Base-by-base conservation (phyloP, 1,140 invertebrate species). In the Penaeus chinensis region DNA sequence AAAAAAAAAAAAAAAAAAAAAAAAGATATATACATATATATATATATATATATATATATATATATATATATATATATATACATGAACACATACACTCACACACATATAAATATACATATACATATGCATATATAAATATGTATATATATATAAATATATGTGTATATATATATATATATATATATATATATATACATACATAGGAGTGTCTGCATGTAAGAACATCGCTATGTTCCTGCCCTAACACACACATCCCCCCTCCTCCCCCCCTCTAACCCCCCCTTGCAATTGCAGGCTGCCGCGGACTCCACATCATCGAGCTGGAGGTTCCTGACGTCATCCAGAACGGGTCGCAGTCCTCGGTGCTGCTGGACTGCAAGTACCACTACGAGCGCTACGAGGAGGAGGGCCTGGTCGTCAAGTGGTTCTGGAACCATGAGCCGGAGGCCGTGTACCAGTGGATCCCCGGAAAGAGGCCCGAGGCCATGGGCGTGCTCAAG, bases 361-460 rank as follows among this genome's bases (percentile, higher is more conserved):
- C 86, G 18, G 91, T 91, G 19, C 63, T 91, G 20, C 89, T 92
- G 10, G 91, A 92, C 88, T 92, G 91, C 74, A 89, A 86, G 32
- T 92, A 91, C 88, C 79, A 85, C 18, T 89, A 89, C 71, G 90
- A 90, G 61, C n/a, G 27, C 32, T 83, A 87, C 80, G 91, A 92
- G 79, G 74, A 85, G 47, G 27, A 80, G 16, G 88, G 90, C 20
- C 81, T 92, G 32, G 91, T 91, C 27, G 91, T 92, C 24, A 91
- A 91, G 54, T 92, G 91, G 91, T 92, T 91, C 89, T 90, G 90
- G 60, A 91, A 91, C 85, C 66, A 89, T 19, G 87, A 90, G 16
- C 90, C 90, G 0, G 91, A 91, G 37, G 90, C 91, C 11, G 90
- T 92, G 32, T 92, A 92, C 86, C 91, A 92, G 89, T 92, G 91